Conservation (phyloP, 2,888 invertebrate genomes). For the Agrochola lota region DNA sequence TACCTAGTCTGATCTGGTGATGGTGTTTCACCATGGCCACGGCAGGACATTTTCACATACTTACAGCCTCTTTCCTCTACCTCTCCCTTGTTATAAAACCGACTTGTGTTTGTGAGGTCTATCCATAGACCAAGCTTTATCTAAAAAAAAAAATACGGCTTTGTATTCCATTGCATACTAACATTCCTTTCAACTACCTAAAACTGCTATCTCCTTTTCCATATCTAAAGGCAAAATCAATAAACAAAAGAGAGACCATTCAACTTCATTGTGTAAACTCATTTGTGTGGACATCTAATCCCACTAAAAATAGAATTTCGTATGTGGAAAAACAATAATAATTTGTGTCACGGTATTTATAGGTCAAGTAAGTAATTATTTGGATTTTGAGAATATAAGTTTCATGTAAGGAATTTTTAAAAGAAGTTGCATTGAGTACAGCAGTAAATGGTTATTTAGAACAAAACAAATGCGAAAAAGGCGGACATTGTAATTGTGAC, state of each 20-base stretch:
- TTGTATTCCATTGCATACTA: neutral
- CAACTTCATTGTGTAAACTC: slow-evolving; percentile 22
- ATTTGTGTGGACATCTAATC: slow-evolving; percentile 37
- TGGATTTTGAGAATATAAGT: neutral
- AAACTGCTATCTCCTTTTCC: neutral
- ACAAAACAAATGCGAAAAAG: slow-evolving; percentile 29
- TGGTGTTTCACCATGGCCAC: slow-evolving; percentile 98
- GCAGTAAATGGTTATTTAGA: neutral
- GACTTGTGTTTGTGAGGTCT: slow-evolving; percentile 98
- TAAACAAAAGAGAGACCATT: neutral
- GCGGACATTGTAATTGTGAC: slow-evolving; percentile 59
- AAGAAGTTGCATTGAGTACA: neutral
- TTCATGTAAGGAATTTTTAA: neutral
- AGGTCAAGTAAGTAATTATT: slow-evolving; percentile 5
- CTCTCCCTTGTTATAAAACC: slow-evolving; percentile 97
- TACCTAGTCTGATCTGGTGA: slow-evolving; percentile 94
- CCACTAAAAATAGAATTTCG: slow-evolving; percentile 62
- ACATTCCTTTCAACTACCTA: neutral
- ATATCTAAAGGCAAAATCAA: neutral
- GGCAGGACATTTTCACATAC: slow-evolving; percentile 97
- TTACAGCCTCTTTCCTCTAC: slow-evolving; percentile 94
- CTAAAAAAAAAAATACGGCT: slow-evolving; percentile 82
- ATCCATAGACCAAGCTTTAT: slow-evolving; percentile 98
- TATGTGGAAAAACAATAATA: slow-evolving; percentile 59
- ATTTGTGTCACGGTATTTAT: slow-evolving; percentile 37